These are phyloP conservation scores for Onchidella celtica DNA, from an alignment of 2,888 invertebrate genomes.

Conservation along the genomic window DNA sequence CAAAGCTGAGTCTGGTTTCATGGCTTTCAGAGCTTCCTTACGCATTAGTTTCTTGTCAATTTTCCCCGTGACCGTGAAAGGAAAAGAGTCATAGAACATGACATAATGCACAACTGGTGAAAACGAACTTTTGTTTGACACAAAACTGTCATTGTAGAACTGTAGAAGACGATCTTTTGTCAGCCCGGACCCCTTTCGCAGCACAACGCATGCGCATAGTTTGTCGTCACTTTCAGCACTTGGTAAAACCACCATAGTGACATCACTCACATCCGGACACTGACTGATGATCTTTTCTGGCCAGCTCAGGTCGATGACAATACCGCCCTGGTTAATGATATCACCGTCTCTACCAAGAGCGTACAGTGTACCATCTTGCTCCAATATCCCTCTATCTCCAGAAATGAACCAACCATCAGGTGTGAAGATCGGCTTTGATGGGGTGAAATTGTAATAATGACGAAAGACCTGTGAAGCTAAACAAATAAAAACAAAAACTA, in stretches of 20 bases:
- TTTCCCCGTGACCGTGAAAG: background rate
- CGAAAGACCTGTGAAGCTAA: no score
- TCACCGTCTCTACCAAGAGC: background rate
- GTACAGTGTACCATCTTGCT: background rate
- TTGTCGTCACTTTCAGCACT: background rate
- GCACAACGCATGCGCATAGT: conserved; percentile 35
- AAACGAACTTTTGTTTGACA: no score
- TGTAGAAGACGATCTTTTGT: background rate
- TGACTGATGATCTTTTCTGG: background rate
- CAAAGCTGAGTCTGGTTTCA: no score
- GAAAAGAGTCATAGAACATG: background rate
- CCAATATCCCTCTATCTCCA: background rate
- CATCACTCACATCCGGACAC: conserved; percentile 31
- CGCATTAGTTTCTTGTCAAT: background rate
- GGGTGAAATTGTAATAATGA: background rate
- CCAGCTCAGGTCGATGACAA: background rate
- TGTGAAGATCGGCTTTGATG: no score
- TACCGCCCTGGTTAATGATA: background rate
- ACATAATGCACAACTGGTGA: background rate
- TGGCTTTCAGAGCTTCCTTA: no score
- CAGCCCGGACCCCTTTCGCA: background rate
- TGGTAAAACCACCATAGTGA: conserved; percentile 31
- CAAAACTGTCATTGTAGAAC: no score
- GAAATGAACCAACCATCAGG: background rate
- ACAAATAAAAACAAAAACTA: no score